These are phyloP conservation scores for Stenopsyche tienmushanensis DNA, from an alignment of 1,140 invertebrate genomes.

Conservation along the genomic window DNA sequence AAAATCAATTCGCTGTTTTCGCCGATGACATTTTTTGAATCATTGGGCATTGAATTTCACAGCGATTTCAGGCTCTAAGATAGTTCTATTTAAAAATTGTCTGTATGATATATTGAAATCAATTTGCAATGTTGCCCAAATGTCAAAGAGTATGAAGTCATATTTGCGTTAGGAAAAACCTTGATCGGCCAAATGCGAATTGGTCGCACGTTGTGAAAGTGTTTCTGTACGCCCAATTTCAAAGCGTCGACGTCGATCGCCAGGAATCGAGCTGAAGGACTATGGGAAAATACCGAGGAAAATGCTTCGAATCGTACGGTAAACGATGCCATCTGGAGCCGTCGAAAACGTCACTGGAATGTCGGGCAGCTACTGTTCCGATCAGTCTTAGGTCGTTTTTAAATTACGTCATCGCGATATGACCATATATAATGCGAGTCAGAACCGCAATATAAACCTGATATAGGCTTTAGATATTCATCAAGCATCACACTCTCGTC, in stretches of 20 bases:
- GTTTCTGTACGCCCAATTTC: constrained; percentile 4
- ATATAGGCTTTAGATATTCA: not conserved
- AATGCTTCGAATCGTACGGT: too few species aligned
- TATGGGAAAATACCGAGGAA: too few species aligned
- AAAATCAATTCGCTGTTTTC: too few species aligned
- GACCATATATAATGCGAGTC: not conserved
- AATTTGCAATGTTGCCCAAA: too few species aligned
- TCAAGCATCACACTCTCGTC: not conserved
- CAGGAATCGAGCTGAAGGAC: too few species aligned
- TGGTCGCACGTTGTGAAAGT: constrained; percentile 13
- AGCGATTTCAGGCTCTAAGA: too few species aligned
- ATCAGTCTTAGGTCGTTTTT: not conserved
- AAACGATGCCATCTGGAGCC: too few species aligned
- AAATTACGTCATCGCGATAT: not conserved
- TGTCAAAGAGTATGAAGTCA: constrained; percentile 18
- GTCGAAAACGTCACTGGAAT: too few species aligned
- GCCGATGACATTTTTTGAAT: too few species aligned
- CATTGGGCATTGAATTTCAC: too few species aligned
- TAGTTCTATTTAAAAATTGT: not conserved
- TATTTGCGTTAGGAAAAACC: constrained; percentile 10
- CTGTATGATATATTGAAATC: not conserved
- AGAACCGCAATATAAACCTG: constrained; percentile 5
- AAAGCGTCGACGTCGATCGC: too few species aligned
- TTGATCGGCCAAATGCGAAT: constrained; percentile 21
- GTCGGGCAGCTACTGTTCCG: too few species aligned